phyloP scores from a whole-genome alignment of 1,140 invertebrate species.

The Drosophila virilis region DNA sequence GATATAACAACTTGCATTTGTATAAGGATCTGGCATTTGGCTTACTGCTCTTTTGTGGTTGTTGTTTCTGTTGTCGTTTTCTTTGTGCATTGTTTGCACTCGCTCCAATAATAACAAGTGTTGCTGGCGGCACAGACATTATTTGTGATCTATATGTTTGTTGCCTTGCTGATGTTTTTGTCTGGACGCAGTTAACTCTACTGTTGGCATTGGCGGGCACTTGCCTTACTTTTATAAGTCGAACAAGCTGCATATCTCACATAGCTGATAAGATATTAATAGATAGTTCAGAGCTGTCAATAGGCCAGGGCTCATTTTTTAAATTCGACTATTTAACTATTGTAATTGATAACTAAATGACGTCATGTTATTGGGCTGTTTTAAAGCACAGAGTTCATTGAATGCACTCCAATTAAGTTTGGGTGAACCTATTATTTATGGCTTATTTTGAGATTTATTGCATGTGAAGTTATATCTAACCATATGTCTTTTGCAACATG shows the following conservation, averaged over 20 bases:
- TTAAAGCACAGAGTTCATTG: neutral
- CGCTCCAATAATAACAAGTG: slow-evolving; percentile 58
- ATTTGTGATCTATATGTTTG: slow-evolving; percentile 14
- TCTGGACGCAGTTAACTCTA: slow-evolving; percentile 29
- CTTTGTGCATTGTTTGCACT: slow-evolving; percentile 20
- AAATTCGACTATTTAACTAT: neutral
- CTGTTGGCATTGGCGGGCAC: slow-evolving; percentile 44
- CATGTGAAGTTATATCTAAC: no score
- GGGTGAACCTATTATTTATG: no score
- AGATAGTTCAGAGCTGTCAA: slow-evolving; percentile 33
- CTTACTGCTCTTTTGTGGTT: slow-evolving; percentile 18
- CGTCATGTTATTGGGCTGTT: slow-evolving; percentile 7
- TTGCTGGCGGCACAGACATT: slow-evolving; percentile 63
- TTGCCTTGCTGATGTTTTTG: slow-evolving; percentile 1
- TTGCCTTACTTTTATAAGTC: slow-evolving; percentile 62
- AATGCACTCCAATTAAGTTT: no score
- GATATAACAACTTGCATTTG: neutral
- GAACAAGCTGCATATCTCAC: neutral
- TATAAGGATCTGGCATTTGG: neutral
- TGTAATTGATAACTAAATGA: slow-evolving; percentile 10
- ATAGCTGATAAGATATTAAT: slow-evolving; percentile 66
- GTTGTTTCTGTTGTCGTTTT: slow-evolving; percentile 23
- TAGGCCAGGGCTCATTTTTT: neutral
- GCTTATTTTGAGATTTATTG: no score
- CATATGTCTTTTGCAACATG: no score